A percentile compares a stretch with the other conserved stretches of the same genome.
Conservation (phyloP, 2,888 invertebrate species). For the Andrena praecox region DNA sequence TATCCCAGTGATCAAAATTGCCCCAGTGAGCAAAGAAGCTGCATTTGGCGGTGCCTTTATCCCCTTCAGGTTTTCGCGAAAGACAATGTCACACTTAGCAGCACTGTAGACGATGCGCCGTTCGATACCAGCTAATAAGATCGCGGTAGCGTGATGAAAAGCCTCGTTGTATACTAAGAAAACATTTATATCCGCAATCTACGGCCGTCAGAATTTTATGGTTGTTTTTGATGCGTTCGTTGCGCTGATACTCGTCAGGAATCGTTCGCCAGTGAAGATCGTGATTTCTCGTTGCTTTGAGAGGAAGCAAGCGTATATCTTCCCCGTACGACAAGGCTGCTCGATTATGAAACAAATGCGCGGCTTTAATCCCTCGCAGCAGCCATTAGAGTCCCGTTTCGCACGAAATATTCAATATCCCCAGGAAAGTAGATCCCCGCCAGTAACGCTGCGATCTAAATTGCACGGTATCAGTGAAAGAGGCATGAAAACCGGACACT, state of each 20-base stretch:
- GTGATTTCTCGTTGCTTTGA: neutral
- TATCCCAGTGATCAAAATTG: no score
- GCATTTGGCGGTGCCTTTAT: neutral
- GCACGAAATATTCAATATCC: conserved; percentile 28
- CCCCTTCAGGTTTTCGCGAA: neutral
- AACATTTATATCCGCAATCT: conserved; percentile 32
- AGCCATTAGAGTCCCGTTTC: neutral
- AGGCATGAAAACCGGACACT: conserved; percentile 24
- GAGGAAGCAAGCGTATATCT: conserved; percentile 20
- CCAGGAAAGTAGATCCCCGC: conserved; percentile 20
- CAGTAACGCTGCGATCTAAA: conserved; percentile 15
- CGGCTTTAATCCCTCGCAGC: neutral
- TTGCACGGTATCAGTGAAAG: conserved; percentile 15
- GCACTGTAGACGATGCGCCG: neutral
- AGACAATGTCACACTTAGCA: neutral
- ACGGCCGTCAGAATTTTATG: conserved; percentile 20
- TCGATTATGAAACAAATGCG: neutral
- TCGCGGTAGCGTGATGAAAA: conserved; percentile 30
- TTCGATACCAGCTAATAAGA: conserved; percentile 16
- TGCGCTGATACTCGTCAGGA: conserved; percentile 9
- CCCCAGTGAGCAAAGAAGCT: no score
- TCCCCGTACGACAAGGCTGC: neutral
- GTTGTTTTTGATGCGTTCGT: conserved; percentile 17
- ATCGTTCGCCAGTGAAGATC: neutral
- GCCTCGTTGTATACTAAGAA: conserved; percentile 11